These are phyloP conservation scores for Ambastaia sidthimunki DNA, from an alignment of 2,797 vertebrate species.

Conservation along the genomic window DNA sequence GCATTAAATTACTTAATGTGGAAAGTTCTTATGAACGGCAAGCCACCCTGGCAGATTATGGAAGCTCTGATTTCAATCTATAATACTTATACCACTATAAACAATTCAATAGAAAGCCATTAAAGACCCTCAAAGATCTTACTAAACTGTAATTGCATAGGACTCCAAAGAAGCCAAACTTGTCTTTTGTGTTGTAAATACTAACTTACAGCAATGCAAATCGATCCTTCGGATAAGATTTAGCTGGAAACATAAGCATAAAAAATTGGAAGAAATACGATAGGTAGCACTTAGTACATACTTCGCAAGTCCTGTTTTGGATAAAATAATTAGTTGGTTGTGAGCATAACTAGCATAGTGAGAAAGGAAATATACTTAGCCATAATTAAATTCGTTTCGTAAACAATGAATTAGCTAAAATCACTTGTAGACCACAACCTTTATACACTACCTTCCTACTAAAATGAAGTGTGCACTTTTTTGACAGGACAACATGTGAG, in stretches of 20 bases:
- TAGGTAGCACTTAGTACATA: conserved; percentile 38
- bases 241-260: conserved; percentile 22
- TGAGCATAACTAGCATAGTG: conserved; percentile 37
- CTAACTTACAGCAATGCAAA: conserved; percentile 32
- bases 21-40: conserved; percentile 31
- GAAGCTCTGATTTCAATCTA: conserved; percentile 50
- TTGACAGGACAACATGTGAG: conserved; percentile 34
- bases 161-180: conserved; percentile 44
- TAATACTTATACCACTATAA: conserved; percentile 28
- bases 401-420: conserved; percentile 26
- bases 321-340: neutral
- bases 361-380: conserved; percentile 9
- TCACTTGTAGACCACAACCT: conserved; percentile 26
- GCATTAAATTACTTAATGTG: conserved; percentile 28
- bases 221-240: conserved; percentile 39
- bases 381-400: conserved; percentile 24
- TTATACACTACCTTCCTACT: conserved; percentile 17
- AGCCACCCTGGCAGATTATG: conserved; percentile 42
- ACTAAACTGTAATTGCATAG: conserved; percentile 48
- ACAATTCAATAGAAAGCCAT: conserved; percentile 38
- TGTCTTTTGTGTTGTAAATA: conserved; percentile 30
- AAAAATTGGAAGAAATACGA: too few species aligned
- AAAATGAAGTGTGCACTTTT: conserved; percentile 30
- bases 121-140: conserved; percentile 31
- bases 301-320: conserved; percentile 25